Base-by-base conservation (phyloP, 1,140 invertebrate species). In the Bombus impatiens region DNA sequence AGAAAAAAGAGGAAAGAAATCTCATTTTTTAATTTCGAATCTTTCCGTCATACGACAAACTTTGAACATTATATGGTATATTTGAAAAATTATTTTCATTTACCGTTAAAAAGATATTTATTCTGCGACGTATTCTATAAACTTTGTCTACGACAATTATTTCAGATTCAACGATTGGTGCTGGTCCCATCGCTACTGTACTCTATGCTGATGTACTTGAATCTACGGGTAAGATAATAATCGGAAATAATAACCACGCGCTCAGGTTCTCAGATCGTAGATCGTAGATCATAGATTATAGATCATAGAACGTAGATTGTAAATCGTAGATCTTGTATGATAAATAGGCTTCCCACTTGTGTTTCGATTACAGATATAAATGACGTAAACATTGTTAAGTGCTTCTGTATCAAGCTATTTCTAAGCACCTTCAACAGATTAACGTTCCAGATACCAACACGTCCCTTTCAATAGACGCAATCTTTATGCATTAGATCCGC, bases 171-270 rank as follows among this genome's bases (percentile, higher is more conserved):
- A 93, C 95, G 98, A 32, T 93, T 98, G 13, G 97, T 98, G 1
- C 92, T 98, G 67, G 98, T 98, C 1, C 98, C 98, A n/a, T 98
- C 98, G 0, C 94, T 98, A 0, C 95, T 98, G 0, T 96, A 96
- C 25, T 97, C 97, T 0, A 95, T 98, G 86, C 95, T 98, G 8
- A 96, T 98, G 95, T 98, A 97, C 88, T 90, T 97, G 40, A 90
- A 92, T 62, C 68, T 96, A 35, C 93, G 86, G 88, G 93, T 92
- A 88, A 93, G 74, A 59, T 68, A 59, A 2, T 35, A 70, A 35
- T 13, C 37, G 4, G 12, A 62, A n/a, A 62, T 67, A 22, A 25
- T 37, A 35, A 47, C 15, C 18, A 15, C 32, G 9, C 4, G 2
- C 28, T 10, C 13, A 35, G 15, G 9, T 37, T 18, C 57, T 25